These are phyloP conservation scores for Echeneis naucrates DNA, from an alignment of 2,797 vertebrate genomes.

Conservation along the genomic window DNA sequence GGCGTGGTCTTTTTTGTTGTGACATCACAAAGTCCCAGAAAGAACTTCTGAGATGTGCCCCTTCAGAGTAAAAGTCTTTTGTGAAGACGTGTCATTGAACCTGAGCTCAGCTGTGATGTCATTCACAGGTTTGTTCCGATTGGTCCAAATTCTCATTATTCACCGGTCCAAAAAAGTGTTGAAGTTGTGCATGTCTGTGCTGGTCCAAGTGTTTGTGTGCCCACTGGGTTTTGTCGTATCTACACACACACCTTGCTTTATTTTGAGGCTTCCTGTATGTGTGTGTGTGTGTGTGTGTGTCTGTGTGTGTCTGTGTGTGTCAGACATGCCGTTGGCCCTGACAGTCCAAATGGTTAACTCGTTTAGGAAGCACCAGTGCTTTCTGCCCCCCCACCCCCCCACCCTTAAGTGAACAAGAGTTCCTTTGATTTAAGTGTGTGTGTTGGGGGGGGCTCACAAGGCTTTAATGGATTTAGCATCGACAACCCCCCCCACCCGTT, in stretches of 20 bases:
- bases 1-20: no score
- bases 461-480: conserved; percentile 99
- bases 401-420: conserved; percentile 90
- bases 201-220: neutral
- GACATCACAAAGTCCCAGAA: no score
- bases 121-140: neutral
- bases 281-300: conserved; percentile 25
- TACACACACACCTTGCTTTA: conserved; percentile 35
- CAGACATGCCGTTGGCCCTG: conserved; percentile 75
- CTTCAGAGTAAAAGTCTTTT: neutral
- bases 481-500: conserved; percentile 88
- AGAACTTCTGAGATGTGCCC: no score
- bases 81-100: neutral
- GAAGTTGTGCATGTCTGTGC: no score
- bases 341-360: conserved; percentile 88
- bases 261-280: conserved; percentile 32
- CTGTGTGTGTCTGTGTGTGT: conserved; percentile 19
- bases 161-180: no score
- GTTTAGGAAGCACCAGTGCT: conserved; percentile 87
- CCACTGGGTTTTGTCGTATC: conserved; percentile 11
- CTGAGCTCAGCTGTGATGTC: neutral
- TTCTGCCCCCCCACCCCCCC: conserved; percentile 37
- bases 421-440: conserved; percentile 88
- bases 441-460: conserved; percentile 90
- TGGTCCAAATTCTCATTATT: neutral